Evolutionary conservation across 2,888 invertebrate species (phyloP), one percentile per base, ranked within the genome.

Genomic region (Alloscopus bannaensis): DNA sequence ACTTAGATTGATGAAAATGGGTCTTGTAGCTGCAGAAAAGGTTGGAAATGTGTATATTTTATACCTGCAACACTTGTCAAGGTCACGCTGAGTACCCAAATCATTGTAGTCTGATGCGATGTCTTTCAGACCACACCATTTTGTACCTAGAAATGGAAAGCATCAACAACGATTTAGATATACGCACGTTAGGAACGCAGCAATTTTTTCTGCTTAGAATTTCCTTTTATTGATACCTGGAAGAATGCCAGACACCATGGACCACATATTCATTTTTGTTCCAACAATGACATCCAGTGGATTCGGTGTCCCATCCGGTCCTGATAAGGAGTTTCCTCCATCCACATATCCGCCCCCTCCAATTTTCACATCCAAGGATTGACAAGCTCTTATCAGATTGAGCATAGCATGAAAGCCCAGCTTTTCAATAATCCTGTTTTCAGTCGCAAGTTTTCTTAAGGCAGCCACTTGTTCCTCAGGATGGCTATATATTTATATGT

Each of bases 41-140:
- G 29, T 36, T 13, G 36, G 13, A 13, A 36, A 13, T 36, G 36
- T 13, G 13, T 36, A 13, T 13, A 36, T 36, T 36, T 36, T 24
- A 22, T 57, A 81, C 81, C 96, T 91, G 89, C 97, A 97, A 88
- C 97, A 97, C 86, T 89, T 89, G 86, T 96, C 96, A 86, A 94
- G 92, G 36, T 90, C 89, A 87, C 88, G 89, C 87, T 93, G 93
- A 0, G 91, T 90, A 47, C 97, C 97, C 83, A 97, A 90, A 89
- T 97, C 96, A 88, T 93, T 93, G 89, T 95, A 96, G 87, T 93
- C 91, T 22, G 91, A 89, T 0, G 97, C 96, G 84, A 95, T 92
- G 88, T 96, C 96, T 0, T 96, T 96, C 0, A 94, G 93, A 20
- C 97, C 97, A 87, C 97, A 97, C 95, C 95, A 96, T 88, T 95